Evolutionary conservation across 2,113 vertebrate species (phyloP).

Genomic region (Entelurus aequoreus): DNA sequence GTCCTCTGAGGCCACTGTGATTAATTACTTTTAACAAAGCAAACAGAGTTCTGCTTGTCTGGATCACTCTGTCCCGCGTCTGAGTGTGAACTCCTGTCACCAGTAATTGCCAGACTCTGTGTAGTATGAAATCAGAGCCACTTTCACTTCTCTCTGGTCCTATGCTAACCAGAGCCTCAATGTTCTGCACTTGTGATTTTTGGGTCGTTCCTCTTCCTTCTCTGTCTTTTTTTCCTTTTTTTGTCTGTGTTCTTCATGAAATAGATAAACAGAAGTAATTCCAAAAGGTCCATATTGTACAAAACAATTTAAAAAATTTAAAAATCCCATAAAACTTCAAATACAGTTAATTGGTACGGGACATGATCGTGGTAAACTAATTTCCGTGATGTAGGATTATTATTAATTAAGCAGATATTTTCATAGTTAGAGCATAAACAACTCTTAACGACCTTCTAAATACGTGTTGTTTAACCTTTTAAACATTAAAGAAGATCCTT

Average conservation of each 20-base stretch:
- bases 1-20: constrained; percentile 57
- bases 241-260: background rate
- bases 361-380: no score
- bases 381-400: no score
- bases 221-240: background rate
- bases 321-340: no score
- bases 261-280: no score
- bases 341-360: no score
- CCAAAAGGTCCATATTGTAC: no score
- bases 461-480: no score
- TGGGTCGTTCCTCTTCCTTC: background rate
- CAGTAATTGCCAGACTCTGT: constrained; percentile 60
- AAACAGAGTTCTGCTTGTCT: constrained; percentile 65
- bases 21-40: constrained; percentile 74
- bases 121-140: constrained; percentile 59
- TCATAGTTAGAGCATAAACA: no score
- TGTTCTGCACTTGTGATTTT: constrained; percentile 36
- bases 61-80: constrained; percentile 58
- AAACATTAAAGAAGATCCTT: no score
- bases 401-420: no score
- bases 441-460: no score
- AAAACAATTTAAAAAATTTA: no score
- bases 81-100: constrained; percentile 43
- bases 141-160: constrained; percentile 36
- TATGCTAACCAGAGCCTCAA: constrained; percentile 45